Conservation (phyloP, 1,140 invertebrate species). For the Plectrocnemia conspersa region DNA sequence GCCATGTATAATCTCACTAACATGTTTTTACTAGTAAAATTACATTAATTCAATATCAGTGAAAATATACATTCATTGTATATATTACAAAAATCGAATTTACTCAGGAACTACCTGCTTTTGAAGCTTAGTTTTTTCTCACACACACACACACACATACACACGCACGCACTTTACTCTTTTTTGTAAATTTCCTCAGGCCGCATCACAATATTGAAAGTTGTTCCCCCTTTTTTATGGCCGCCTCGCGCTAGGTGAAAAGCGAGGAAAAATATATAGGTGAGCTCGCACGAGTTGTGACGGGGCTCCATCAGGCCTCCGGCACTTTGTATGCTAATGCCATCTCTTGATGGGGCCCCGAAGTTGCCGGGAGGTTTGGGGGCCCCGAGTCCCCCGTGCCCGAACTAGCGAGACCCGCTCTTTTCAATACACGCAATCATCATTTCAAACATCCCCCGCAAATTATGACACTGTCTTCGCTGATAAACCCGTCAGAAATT, state of each 20-base stretch:
- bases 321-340: conserved; percentile 36
- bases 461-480: no score
- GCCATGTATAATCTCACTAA: no score
- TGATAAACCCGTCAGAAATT: no score
- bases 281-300: conserved; percentile 26
- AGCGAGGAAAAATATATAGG: conserved; percentile 33
- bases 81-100: no score
- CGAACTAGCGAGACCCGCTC: background rate
- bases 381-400: background rate
- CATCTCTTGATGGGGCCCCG: conserved; percentile 12
- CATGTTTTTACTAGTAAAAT: no score
- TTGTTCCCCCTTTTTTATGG: conserved; percentile 13
- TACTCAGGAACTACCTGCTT: no score
- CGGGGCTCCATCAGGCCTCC: conserved; percentile 30
- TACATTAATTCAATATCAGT: no score
- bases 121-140: no score
- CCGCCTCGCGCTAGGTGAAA: conserved; percentile 18
- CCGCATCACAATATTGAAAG: conserved; percentile 25
- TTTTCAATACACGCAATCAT: conserved; percentile 22
- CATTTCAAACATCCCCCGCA: conserved; percentile 16
- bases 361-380: background rate
- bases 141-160: no score
- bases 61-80: no score
- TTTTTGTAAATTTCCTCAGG: no score
- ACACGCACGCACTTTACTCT: no score